Evolutionary conservation across 2,888 invertebrate species (phyloP).

Genomic region (Notodonta dromedarius): DNA sequence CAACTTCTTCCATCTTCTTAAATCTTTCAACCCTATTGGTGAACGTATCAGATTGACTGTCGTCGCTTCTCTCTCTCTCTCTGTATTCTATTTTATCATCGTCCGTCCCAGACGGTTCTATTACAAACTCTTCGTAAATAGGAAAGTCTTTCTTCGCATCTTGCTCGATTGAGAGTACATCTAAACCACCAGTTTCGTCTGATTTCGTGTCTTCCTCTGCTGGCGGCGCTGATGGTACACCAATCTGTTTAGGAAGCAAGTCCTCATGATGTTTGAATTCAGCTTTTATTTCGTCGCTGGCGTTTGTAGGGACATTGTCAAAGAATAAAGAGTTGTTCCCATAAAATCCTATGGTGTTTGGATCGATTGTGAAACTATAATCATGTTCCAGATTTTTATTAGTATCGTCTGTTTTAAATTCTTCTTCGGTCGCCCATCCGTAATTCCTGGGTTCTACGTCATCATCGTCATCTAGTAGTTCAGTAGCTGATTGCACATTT

Average conservation of each 20-base stretch:
- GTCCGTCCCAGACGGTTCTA: conserved; percentile 72
- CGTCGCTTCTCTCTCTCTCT: conserved; percentile 53
- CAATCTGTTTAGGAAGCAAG: conserved; percentile 52
- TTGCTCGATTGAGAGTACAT: conserved; percentile 74
- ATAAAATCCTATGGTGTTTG: conserved; percentile 53
- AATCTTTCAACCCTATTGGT: conserved; percentile 71
- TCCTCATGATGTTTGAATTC: conserved; percentile 63
- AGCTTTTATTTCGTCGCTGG: conserved; percentile 70
- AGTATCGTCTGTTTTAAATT: conserved; percentile 9
- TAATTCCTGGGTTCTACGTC: conserved; percentile 41
- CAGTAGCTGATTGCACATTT: conserved; percentile 61
- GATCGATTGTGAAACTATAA: conserved; percentile 50
- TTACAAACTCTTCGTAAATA: conserved; percentile 67
- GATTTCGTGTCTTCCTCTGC: conserved; percentile 66
- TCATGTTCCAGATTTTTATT: conserved; percentile 35
- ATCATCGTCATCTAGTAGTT: conserved; percentile 53
- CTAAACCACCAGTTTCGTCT: conserved; percentile 66
- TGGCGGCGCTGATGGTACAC: conserved; percentile 64
- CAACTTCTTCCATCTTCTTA: conserved; percentile 59
- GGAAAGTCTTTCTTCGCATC: conserved; percentile 77
- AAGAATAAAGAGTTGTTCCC: conserved; percentile 57
- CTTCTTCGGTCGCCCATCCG: conserved; percentile 56
- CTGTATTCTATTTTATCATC: conserved; percentile 69
- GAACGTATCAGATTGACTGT: conserved; percentile 61
- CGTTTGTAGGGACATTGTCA: conserved; percentile 60